Conservation (phyloP, 2,797 vertebrate species). For the Babyrousa celebensis region DNA sequence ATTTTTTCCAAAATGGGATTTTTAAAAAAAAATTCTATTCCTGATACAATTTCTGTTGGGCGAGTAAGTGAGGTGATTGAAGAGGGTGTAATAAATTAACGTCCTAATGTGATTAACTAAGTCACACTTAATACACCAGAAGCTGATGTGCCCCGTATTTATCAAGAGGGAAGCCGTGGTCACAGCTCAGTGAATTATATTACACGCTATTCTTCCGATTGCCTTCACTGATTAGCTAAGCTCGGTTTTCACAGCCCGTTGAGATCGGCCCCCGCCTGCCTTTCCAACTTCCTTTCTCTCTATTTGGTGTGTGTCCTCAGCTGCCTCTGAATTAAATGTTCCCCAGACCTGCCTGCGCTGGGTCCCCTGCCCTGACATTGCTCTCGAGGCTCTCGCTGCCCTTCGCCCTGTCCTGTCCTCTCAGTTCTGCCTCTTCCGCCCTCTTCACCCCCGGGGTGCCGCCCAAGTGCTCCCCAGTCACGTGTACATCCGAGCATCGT, state of each 20-base stretch:
- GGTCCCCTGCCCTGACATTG: neutral
- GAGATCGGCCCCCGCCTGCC: neutral
- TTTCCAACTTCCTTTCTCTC: slow-evolving; percentile 20
- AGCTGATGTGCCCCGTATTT: slow-evolving; percentile 36
- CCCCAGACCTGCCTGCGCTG: neutral
- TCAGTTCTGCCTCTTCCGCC: neutral
- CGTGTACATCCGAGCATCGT: neutral
- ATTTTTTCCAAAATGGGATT: neutral
- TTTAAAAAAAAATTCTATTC: neutral
- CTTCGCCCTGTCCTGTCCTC: neutral
- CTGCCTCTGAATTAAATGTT: neutral
- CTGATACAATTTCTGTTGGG: neutral
- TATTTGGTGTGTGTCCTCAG: slow-evolving; percentile 17
- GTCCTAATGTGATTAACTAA: neutral
- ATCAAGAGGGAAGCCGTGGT: slow-evolving; percentile 13
- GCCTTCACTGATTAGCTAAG: neutral
- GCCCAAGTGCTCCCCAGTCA: neutral
- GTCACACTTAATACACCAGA: neutral
- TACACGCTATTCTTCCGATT: neutral
- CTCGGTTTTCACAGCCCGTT: neutral
- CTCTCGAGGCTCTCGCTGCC: neutral
- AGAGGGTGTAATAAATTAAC: neutral
- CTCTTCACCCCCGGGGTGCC: neutral
- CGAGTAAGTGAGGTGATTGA: slow-evolving; percentile 21
- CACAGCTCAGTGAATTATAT: neutral